A percentile compares a stretch with the other conserved stretches of the same genome.
phyloP scores from a whole-genome alignment of 2,113 vertebrate genomes.

The Crotalus viridis region DNA sequence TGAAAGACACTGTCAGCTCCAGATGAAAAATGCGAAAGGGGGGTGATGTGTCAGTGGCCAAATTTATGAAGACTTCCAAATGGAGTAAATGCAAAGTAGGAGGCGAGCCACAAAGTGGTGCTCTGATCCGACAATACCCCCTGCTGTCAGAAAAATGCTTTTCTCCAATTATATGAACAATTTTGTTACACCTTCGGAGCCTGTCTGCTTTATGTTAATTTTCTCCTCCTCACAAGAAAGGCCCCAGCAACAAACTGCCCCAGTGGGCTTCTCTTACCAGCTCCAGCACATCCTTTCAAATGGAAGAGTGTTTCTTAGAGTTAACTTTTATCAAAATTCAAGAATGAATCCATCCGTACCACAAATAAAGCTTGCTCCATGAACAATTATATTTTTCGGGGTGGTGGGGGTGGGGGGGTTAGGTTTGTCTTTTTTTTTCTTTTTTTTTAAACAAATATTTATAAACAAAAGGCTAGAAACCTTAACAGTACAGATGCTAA shows the following conservation, averaged over 20 bases:
- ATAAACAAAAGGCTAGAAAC: constrained; percentile 68
- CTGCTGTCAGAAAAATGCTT: no score
- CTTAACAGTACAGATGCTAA: constrained; percentile 59
- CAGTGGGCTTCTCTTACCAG: neutral
- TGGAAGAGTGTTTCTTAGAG: neutral
- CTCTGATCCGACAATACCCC: neutral
- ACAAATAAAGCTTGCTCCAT: constrained; percentile 62
- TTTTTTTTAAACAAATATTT: constrained; percentile 77
- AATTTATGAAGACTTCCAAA: neutral
- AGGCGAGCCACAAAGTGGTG: neutral
- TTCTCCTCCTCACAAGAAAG: neutral
- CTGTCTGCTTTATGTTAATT: neutral
- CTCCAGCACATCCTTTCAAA: neutral
- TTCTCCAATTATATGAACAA: neutral
- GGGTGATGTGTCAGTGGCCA: neutral
- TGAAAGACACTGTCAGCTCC: neutral
- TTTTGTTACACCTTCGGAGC: neutral
- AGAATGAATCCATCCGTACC: neutral
- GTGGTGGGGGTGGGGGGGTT: no score
- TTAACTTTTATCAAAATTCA: constrained; percentile 5
- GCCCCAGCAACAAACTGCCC: neutral
- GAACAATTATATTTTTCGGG: neutral
- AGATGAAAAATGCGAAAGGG: neutral
- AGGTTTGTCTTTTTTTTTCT: neutral
- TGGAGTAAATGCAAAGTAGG: neutral